phyloP scores from a whole-genome alignment of 2,113 vertebrate species.

The Archilochus colubris region DNA sequence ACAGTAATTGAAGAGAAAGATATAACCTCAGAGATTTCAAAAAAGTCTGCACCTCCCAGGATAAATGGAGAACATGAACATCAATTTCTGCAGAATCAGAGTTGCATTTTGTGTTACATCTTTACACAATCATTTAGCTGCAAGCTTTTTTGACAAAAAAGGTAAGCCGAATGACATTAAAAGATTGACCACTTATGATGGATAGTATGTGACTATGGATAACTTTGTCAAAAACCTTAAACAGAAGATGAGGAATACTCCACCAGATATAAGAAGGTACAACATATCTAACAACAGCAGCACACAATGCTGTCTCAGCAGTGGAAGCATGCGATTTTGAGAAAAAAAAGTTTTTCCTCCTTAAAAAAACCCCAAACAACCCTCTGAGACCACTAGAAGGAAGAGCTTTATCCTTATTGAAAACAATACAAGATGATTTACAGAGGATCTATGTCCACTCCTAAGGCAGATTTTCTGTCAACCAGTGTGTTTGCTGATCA shows the following conservation, averaged over 20 bases:
- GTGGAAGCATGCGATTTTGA: background rate
- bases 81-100: background rate
- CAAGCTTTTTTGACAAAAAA: background rate
- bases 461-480: background rate
- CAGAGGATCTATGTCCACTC: background rate
- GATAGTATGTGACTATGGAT: background rate
- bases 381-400: background rate
- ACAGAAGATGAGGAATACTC: background rate
- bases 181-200: background rate
- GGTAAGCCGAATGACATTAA: background rate
- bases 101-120: background rate
- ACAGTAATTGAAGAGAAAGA: background rate
- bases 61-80: background rate
- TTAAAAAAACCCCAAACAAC: background rate
- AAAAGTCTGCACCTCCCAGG: background rate
- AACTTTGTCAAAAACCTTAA: background rate
- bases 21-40: background rate
- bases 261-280: background rate
- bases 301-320: background rate
- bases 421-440: background rate
- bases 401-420: background rate
- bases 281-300: background rate
- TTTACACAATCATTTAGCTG: background rate
- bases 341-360: background rate
- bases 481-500: background rate